Base-by-base conservation (phyloP, 2,113 vertebrate genomes). In the Forbesichthys agassizii region DNA sequence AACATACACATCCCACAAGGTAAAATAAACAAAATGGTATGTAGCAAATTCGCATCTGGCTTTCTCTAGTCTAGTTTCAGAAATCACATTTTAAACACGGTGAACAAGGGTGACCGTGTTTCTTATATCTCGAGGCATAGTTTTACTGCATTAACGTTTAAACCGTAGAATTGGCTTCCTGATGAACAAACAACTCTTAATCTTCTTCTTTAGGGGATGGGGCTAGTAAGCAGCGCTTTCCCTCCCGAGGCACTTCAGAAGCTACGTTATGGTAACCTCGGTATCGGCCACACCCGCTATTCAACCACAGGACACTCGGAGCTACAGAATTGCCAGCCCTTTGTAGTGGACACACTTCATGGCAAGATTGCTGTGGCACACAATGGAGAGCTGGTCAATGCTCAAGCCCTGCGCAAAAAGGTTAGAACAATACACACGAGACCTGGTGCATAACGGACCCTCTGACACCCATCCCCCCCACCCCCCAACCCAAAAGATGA, bases 271-370 rank as follows among this genome's bases (percentile, higher is more conserved):
- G 95, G 95, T 66, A 98, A 98, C 86, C 94, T 98, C 0, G 98
- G 97, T 51, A 98, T 99, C 58, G 96, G 96, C 27, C 98, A 99
- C 89, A 99, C 97, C 0, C 94, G 98, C 59, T 99, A 99, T 14
- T 98, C 98, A 61, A 99, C 98, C 0, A 96, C 95, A 0, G 98
- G 98, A 55, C 95, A 93, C 66, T 98, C 96, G 0, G 98, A 97
- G 83, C 91, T 99, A 84, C 96, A 98, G 90, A 99, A 99, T 85
- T 99, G 97, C 84, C 98, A 99, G 84, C 98, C 98, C 7, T 99
- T 99, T 77, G 97, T 99, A 3, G 98, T 99, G 66, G 98, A 99
- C 75, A 99, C 96, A 0, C 94, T 99, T 71, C 97, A 98, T 9
- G 98, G 97, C 65, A 95, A 95, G 90, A 99, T 99, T 0, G 98